Evolutionary conservation across 2,888 invertebrate species (phyloP), one percentile per base, ranked within the genome.

Genomic region (Morpho helenor): DNA sequence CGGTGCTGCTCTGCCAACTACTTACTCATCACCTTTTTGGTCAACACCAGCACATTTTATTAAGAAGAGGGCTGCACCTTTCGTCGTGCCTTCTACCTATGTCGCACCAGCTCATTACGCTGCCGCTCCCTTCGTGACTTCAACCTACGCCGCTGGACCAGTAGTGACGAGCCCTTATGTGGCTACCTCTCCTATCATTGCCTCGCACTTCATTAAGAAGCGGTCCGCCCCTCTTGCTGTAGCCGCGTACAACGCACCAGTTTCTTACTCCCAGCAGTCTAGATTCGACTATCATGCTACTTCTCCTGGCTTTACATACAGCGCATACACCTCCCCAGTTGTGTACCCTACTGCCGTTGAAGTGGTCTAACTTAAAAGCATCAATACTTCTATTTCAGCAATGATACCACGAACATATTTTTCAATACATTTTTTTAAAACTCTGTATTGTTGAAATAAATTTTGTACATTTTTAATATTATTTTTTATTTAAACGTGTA

Each of bases 21-120:
- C 72, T 4, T 73, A 70, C 59, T 50, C 68, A 44, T 22, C 78
- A 74, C 73, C 52, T 69, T 67, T 52, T 58, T 63, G 65, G 42
- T 42, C 61, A 31, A 31, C 45, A 58, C 80, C 61, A 31, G 78
- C 73, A 6, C 88, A 88, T 67, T 64, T 79, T 58, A 82, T 89
- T 70, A 76, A 77, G 68, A 89, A 89, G 72, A 80, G 89, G 47
- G 87, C 88, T 1, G 82, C 74, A 44, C 59, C 70, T 10, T 60
- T 75, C 43, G 39, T 68, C 44, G 75, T 60, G n/a, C 61, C 64
- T 10, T 51, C 60, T 22, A 54, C 61, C 4, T 66, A 60, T 59
- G 45, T 79, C 22, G 63, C 79, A 8, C 80, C 79, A 40, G 69
- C 78, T 2, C 68, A 75, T 6, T 76, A 77, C 61, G 64, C 75